These are phyloP conservation scores for Poecile montanus DNA, from an alignment of 2,797 vertebrate species.

Conservation along the genomic window DNA sequence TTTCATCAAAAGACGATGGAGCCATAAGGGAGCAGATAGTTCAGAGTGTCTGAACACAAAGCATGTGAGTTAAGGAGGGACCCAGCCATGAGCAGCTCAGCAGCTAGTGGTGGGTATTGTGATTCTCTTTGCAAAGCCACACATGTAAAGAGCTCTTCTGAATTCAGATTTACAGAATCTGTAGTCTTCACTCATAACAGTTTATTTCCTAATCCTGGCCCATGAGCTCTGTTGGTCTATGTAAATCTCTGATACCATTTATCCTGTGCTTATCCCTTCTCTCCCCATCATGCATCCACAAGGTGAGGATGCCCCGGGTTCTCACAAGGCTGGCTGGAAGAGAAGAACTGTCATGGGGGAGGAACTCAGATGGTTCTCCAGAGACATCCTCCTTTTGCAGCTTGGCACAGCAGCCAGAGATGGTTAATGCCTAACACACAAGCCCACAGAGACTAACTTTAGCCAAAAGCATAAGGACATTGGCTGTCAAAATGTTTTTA, in stretches of 20 bases:
- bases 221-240: not conserved
- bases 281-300: not conserved
- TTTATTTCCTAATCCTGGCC: not conserved
- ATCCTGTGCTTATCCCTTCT: not conserved
- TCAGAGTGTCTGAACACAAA: not conserved
- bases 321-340: not conserved
- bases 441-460: constrained; percentile 28
- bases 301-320: not conserved
- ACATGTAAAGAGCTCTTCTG: not conserved
- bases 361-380: not conserved
- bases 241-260: not conserved
- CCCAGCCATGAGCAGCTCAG: not conserved
- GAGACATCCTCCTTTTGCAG: not conserved
- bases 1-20: not conserved
- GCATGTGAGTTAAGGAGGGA: not conserved
- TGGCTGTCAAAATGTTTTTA: not conserved
- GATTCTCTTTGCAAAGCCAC: not conserved
- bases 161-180: not conserved
- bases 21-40: not conserved
- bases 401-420: constrained; percentile 12
- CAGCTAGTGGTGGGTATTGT: not conserved
- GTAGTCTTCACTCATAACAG: not conserved
- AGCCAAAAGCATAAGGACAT: not conserved
- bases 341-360: not conserved
- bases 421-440: not conserved